Base-by-base conservation (phyloP, 2,113 vertebrate species). In the Sylvilagus bachmani region DNA sequence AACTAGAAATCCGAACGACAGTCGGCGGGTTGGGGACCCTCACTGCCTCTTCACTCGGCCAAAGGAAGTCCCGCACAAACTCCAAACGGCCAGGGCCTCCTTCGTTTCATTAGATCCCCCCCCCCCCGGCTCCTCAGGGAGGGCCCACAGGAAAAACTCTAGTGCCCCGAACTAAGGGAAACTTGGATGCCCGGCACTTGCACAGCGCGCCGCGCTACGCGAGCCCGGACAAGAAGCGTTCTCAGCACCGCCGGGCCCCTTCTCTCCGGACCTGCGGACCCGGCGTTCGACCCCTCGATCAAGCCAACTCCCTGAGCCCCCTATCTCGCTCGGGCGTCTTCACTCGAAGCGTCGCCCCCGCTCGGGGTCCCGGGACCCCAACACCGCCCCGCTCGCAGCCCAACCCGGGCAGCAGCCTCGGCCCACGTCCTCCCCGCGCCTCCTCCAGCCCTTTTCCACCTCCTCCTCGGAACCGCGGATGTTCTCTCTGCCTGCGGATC, bases 1-100 rank as follows among this genome's bases (percentile, higher is more conserved):
- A 6, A 92, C 64, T 78, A 89, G 67, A 87, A 91, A 95, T 74
- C 12, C 33, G 11, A 96, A 74, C 2, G 64, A 88, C 8, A 78
- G 61, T 67, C 31, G 0, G 11, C 21, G 19, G 92, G 25, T 82
- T 6, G 33, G 44, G 86, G 12, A 58, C 7, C 86, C 89, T 78
- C 31, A 38, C 71, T 31, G 17, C 0, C 51, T 44, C 51, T 78
- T 82, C 86, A 36, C 7, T 62, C 51, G 71, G n/a, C 24, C 53
- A 79, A 73, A 95, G 67, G 82, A 90, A 53, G 25, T 58, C 55
- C 14, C 55, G 55, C 55, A 58, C 38, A 73, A 6, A 58, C 7
- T 91, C 94, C 44, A 71, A 0, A 74, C 1, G n/a, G 31, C 36
- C 81, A 73, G 0, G 4, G 38, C 64, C 49, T 66, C 58, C 8